These are phyloP conservation scores for Busseola fusca DNA, from an alignment of 2,888 invertebrate species.

Conservation along the genomic window DNA sequence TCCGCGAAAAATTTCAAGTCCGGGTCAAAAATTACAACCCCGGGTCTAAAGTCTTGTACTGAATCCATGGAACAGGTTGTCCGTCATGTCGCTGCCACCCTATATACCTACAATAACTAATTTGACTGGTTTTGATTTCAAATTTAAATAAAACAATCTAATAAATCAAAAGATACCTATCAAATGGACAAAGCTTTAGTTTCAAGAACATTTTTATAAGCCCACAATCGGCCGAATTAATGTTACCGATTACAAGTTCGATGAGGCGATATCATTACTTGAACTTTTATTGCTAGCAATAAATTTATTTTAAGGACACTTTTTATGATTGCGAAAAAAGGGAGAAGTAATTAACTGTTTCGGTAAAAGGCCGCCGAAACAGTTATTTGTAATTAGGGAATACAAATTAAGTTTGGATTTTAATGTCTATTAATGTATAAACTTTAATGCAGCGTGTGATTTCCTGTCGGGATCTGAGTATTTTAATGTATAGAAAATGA, in stretches of 20 bases:
- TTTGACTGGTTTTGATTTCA: background rate
- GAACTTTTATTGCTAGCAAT: conserved; percentile 53
- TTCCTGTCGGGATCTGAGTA: conserved; percentile 4
- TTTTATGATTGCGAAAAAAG: conserved; percentile 54
- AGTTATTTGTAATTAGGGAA: conserved; percentile 49
- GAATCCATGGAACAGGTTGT: too few relatives aligned
- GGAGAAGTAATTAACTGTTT: conserved; percentile 52
- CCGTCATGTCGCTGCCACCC: too few relatives aligned
- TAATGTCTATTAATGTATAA: conserved; percentile 48
- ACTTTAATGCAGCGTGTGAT: conserved; percentile 26
- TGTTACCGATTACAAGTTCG: conserved; percentile 54
- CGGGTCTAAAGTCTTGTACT: too few relatives aligned
- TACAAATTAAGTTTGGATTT: conserved; percentile 50
- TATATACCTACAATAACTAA: background rate
- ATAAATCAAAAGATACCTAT: background rate
- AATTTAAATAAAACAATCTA: background rate
- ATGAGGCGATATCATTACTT: conserved; percentile 52
- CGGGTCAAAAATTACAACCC: too few relatives aligned
- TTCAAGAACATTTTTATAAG: conserved; percentile 37
- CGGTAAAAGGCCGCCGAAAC: conserved; percentile 49
- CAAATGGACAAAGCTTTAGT: conserved; percentile 12
- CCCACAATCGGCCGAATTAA: conserved; percentile 50
- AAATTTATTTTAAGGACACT: conserved; percentile 59
- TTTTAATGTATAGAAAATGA: conserved; percentile 13
- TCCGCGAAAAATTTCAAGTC: too few relatives aligned